Percentiles rank a stretch among this genome's conserved stretches.
These are phyloP conservation scores for Dolichoris vasculosae DNA, from an alignment of 1,140 invertebrate genomes.

Conservation along the genomic window DNA sequence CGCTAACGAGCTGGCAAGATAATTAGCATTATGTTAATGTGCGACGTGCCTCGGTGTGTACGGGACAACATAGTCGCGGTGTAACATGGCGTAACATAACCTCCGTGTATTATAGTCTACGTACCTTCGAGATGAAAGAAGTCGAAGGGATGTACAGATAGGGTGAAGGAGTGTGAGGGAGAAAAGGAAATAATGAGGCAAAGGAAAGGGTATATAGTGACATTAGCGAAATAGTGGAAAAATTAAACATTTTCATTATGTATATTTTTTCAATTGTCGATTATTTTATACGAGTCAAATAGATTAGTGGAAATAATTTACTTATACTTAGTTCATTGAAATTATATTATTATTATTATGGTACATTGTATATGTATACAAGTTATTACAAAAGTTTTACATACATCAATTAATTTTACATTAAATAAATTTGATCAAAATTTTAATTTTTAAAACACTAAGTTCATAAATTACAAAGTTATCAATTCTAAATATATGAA, in stretches of 20 bases:
- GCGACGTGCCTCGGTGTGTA: slow-evolving; percentile 63
- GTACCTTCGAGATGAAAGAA: neutral
- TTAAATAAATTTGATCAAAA: too few species aligned
- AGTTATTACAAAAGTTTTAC: neutral
- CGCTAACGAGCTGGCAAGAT: slow-evolving; percentile 75
- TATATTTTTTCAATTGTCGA: neutral
- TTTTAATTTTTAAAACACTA: too few species aligned
- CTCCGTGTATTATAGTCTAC: slow-evolving; percentile 41
- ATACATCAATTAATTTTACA: too few species aligned
- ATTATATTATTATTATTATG: neutral
- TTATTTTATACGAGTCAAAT: neutral
- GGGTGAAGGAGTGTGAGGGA: neutral
- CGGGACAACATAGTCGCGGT: slow-evolving; percentile 50
- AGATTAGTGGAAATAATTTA: neutral
- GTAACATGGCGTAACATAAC: slow-evolving; percentile 69
- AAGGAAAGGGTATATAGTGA: neutral
- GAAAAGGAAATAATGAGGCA: too few species aligned
- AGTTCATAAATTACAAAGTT: too few species aligned
- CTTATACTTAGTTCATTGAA: neutral
- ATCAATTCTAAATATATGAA: too few species aligned
- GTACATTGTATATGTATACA: neutral
- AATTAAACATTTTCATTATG: neutral
- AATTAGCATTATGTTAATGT: slow-evolving; percentile 76
- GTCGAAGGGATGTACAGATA: neutral
- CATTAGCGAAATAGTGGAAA: neutral